Conservation (phyloP, 2,113 vertebrate species). For the Rhea pennata region DNA sequence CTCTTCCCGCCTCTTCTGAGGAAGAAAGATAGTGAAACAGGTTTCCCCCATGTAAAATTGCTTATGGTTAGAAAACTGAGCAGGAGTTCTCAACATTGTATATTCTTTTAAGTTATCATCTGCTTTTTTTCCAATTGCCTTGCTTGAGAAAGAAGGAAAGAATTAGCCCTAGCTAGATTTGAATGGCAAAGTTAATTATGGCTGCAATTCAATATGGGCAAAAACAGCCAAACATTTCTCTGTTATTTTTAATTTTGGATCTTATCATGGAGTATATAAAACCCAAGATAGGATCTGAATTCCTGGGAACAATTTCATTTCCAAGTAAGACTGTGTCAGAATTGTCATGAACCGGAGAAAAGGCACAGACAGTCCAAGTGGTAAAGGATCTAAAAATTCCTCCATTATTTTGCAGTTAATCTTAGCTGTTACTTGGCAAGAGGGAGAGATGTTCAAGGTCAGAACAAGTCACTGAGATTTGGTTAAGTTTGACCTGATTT, state of each 20-base stretch:
- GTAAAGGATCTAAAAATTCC: slow-evolving; percentile 12
- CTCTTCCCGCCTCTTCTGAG: neutral
- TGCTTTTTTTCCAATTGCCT: neutral
- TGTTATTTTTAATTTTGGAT: slow-evolving; percentile 12
- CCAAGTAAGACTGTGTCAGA: neutral
- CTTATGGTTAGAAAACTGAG: neutral
- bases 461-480: slow-evolving; percentile 2
- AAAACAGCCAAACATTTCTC: slow-evolving; percentile 13
- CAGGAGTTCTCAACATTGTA: slow-evolving; percentile 3
- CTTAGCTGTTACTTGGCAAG: neutral
- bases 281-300: neutral
- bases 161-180: neutral
- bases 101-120: neutral
- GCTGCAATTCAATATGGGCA: neutral
- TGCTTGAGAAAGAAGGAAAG: neutral
- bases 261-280: neutral
- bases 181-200: slow-evolving; percentile 26
- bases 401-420: slow-evolving; percentile 22
- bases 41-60: neutral
- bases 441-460: neutral
- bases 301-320: neutral
- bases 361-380: neutral
- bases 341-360: neutral
- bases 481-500: slow-evolving; percentile 7
- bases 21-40: neutral